Evolutionary conservation across 2,888 invertebrate genomes (phyloP), one percentile per base, ranked within the genome.

Genomic region (Thereva nobilitata): DNA sequence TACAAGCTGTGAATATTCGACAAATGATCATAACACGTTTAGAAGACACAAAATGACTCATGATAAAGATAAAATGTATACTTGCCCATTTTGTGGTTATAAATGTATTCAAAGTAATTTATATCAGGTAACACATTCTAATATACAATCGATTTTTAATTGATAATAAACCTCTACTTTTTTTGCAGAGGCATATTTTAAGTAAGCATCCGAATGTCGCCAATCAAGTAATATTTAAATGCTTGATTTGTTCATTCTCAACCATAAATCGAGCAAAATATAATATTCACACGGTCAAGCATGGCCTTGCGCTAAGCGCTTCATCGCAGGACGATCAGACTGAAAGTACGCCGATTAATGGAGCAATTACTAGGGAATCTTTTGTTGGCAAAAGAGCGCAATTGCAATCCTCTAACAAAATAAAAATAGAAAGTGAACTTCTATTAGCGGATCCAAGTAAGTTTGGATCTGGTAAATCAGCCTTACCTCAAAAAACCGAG

Each of bases 1-100:
- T 76, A 85, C 87, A 42, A 80, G 84, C 56, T 94, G 94, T 78
- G 82, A 83, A 4, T 92, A 90, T 77, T 82, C 86, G 47, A 87
- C 91, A 4, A 85, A 88, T 3, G 93, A 93, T 77, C 92, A 92
- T 79, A 93, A 93, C 78, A 88, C 92, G 0, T 82, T 93, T 71
- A 83, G 93, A 35, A 84, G 93, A 2, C 94, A 94, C 79, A 88
- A 89, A 73, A 86, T 88, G 80, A 83, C 86, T 8, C 93, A 94
- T 78, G 86, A 89, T 5, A 90, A 91, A 10, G 85, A 87, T 56
- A 87, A 86, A 73, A 86, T 87, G 0, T 94, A 94, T 79, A 86
- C 87, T 72, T 94, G 94, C 76, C 87, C 87, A 53, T 86, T 88
- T 75, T 94, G 94, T 75, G 84, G 88, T 0, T 93, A 92, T 78